These are phyloP conservation scores for Coreoperca whiteheadi DNA, from an alignment of 2,113 vertebrate genomes.

Conservation along the genomic window DNA sequence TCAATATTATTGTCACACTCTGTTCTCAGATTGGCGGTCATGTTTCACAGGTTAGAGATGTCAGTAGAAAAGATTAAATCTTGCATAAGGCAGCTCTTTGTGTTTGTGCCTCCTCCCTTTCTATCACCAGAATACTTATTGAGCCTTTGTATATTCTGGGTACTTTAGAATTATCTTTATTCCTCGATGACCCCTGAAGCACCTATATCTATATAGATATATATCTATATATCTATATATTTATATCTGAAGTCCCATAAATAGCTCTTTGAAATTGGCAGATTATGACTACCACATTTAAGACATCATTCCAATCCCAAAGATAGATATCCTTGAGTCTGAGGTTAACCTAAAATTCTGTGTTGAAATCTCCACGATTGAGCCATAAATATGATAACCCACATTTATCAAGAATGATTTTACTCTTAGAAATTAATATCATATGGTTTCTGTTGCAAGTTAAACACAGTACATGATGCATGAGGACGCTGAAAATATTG, in stretches of 20 bases:
- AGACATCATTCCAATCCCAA: not conserved
- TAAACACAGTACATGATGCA: not conserved
- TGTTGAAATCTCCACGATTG: no score
- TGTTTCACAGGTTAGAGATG: slow-evolving; percentile 45
- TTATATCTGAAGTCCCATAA: no score
- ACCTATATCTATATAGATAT: no score
- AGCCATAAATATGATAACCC: not conserved
- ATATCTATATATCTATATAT: no score
- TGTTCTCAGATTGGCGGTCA: slow-evolving; percentile 40
- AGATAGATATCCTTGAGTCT: not conserved
- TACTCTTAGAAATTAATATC: not conserved
- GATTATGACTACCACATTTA: not conserved
- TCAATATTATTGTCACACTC: slow-evolving; percentile 75
- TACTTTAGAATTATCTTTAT: no score
- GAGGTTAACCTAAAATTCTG: not conserved
- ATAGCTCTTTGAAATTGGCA: not conserved
- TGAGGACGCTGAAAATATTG: not conserved
- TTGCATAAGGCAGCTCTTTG: not conserved
- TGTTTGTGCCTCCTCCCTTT: no score
- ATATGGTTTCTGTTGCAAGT: not conserved
- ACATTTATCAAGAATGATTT: not conserved
- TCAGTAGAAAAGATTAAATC: slow-evolving; percentile 52
- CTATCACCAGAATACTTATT: no score
- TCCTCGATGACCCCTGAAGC: no score
- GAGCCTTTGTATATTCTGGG: not conserved